Evolutionary conservation across 2,797 vertebrate species (phyloP), one percentile per base, ranked within the genome.

Genomic region (Botia kubotai): DNA sequence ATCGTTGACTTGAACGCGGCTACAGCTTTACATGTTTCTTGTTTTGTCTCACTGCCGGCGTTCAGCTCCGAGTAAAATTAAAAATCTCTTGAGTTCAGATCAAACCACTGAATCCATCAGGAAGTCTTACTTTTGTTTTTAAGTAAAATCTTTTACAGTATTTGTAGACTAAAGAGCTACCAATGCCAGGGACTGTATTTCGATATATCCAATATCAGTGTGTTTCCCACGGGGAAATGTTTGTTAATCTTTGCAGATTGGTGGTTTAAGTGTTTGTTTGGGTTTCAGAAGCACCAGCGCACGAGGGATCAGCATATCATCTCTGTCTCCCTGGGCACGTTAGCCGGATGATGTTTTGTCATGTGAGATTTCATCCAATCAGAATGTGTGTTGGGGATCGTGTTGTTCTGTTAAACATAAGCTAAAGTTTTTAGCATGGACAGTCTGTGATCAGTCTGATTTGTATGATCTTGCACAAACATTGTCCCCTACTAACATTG

Each of bases 381-480:
- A 89, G 87, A 86, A 89, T 80, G 80, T 85, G 86, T 88, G 79
- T 87, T 87, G 72, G 81, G 29, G 29, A 4, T 29, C 4, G 29
- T 87, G 82, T 78, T 70, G 72, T 89, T 84, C 86, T 80, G 86
- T 87, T 89, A 84, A 86, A 80, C 85, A 86, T 90, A 90, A 92
- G 91, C 90, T 91, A 93, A 93, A 94, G 90, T 89, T 85, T 86
- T 86, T 87, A 79, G 88, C 77, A 75, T 46, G 72, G 83, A 68
- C 80, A 83, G 84, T 85, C 89, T 87, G 86, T 75, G 81, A 87
- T 84, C 76, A 84, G 88, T 90, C 85, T 87, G 88, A 85, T 84
- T 85, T 29, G 29, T 92, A 93, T 81, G 58, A 87, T 80, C 81
- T 88, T 94, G 91, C 91, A 93, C 93, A 93, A 86, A 88, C 83